These are phyloP conservation scores for Synergus umbraculus DNA, from an alignment of 2,888 invertebrate genomes.

Conservation along the genomic window DNA sequence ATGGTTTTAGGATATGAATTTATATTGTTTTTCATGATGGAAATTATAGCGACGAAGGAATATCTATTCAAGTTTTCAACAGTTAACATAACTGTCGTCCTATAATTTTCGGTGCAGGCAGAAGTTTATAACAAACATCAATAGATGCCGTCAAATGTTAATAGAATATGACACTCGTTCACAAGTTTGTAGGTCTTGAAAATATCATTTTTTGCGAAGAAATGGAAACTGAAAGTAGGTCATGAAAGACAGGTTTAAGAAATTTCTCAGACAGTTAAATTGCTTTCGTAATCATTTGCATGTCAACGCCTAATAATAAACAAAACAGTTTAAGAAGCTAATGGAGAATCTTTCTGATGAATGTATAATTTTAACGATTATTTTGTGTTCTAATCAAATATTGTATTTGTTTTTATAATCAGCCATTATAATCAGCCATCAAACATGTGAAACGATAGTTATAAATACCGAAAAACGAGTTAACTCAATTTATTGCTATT, in stretches of 20 bases:
- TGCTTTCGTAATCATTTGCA: neutral
- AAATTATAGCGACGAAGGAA: neutral
- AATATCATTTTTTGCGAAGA: neutral
- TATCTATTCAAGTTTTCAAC: neutral
- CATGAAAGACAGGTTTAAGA: neutral
- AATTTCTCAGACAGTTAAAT: neutral
- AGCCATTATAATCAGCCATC: no score
- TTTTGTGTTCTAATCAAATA: neutral
- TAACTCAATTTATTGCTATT: no score
- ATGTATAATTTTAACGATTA: neutral
- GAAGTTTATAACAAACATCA: neutral
- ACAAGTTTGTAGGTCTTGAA: neutral
- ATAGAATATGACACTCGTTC: neutral
- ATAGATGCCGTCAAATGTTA: neutral
- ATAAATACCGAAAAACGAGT: no score
- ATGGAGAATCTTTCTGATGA: neutral
- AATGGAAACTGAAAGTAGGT: neutral
- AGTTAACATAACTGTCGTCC: neutral
- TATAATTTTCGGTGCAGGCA: neutral
- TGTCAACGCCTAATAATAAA: neutral
- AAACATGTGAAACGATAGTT: no score
- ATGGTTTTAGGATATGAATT: no score
- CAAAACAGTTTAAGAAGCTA: neutral
- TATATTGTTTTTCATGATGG: neutral
- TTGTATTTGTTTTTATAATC: no score